Conservation (phyloP, 37 sponge, comb jelly and placozoan species). For the Tethya wilhelma region DNA sequence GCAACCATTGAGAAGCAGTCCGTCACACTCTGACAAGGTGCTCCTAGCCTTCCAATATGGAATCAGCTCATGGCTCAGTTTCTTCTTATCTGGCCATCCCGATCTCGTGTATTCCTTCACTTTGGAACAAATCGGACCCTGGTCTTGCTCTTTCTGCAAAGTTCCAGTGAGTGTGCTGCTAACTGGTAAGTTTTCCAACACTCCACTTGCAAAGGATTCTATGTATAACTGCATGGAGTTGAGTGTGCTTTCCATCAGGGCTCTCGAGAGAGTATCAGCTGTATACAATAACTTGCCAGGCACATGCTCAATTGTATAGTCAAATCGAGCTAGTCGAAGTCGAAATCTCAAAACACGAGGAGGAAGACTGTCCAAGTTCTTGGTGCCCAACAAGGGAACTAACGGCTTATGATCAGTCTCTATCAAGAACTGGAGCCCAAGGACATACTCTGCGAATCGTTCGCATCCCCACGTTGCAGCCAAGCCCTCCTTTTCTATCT, state of each 20-base stretch:
- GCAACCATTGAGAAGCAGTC: constrained; percentile 5
- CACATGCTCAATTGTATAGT: constrained; percentile 40
- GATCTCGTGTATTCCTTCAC: constrained; percentile 19
- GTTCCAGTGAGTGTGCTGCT: not conserved
- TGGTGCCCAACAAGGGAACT: constrained; percentile 32
- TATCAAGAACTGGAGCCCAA: constrained; percentile 16
- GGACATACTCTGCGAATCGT: constrained; percentile 32
- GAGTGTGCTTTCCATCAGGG: constrained; percentile 3
- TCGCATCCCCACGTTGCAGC: constrained; percentile 42
- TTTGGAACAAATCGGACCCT: constrained; percentile 13
- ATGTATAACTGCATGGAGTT: constrained; percentile 20
- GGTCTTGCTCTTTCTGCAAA: constrained; percentile 34
- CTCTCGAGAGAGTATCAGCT: constrained; percentile 58
- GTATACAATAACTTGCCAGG: constrained; percentile 42
- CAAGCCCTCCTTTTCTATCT: constrained; percentile 56
- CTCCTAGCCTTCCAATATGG: constrained; percentile 34
- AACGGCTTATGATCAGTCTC: constrained; percentile 62
- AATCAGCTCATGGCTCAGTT: not conserved
- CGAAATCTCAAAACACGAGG: constrained; percentile 34
- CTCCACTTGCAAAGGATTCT: not conserved
- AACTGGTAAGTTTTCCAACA: not conserved
- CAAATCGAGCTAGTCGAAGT: constrained; percentile 30
- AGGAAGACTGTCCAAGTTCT: constrained; percentile 33
- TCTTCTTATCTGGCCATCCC: constrained; percentile 26
- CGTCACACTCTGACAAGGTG: constrained; percentile 4